Evolutionary conservation across 2,113 vertebrate genomes (phyloP).

Genomic region (Oncorhynchus gorbuscha): DNA sequence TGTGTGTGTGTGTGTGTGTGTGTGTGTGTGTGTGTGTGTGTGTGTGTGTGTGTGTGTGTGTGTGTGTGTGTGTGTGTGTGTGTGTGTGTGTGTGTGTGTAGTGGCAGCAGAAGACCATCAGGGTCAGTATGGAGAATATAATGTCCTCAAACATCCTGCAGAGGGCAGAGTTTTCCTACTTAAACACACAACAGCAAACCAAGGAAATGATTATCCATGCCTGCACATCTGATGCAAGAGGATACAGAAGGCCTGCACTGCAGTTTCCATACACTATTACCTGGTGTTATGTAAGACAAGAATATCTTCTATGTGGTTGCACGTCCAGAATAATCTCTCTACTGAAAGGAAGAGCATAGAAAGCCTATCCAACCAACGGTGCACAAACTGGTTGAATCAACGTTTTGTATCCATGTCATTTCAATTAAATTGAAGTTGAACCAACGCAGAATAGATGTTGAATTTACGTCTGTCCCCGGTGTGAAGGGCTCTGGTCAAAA

Average conservation of each 20-base stretch:
- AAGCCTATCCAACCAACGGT: too few relatives aligned
- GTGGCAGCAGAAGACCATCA: slow-evolving; percentile 21
- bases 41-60: slow-evolving; percentile 27
- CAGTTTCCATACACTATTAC: background rate
- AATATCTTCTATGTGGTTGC: background rate
- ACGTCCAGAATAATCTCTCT: background rate
- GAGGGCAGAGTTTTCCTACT: slow-evolving; percentile 77
- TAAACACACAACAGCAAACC: slow-evolving; percentile 31
- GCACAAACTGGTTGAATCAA: too few relatives aligned
- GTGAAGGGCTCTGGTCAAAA: too few relatives aligned
- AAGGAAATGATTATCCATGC: slow-evolving; percentile 39
- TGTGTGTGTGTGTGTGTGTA: slow-evolving; percentile 2
- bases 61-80: too few relatives aligned
- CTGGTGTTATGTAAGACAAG: background rate
- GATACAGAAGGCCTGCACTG: slow-evolving; percentile 1
- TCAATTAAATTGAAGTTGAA: too few relatives aligned
- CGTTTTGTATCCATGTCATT: too few relatives aligned
- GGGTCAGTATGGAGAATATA: slow-evolving; percentile 1
- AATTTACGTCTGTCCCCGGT: too few relatives aligned
- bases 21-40: background rate
- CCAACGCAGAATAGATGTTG: too few relatives aligned
- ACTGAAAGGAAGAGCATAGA: background rate
- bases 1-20: slow-evolving; percentile 13
- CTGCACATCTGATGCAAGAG: slow-evolving; percentile 35
- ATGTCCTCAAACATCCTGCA: slow-evolving; percentile 65